A percentile compares a stretch with the other conserved stretches of the same genome.
Evolutionary conservation across 2,113 vertebrate species (phyloP).

Genomic region (Misgurnus mizolepis): DNA sequence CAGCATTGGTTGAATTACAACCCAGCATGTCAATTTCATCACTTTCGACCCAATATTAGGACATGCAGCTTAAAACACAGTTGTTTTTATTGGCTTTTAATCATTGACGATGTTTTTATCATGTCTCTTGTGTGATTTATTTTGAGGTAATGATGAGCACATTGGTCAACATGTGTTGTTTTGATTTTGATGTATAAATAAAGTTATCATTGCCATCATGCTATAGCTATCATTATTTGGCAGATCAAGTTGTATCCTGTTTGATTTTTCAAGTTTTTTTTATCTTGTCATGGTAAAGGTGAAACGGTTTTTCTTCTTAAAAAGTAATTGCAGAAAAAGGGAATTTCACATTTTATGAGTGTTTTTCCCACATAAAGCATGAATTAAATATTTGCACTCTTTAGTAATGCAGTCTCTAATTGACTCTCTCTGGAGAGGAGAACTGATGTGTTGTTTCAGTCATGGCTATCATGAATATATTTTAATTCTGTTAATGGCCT

Average conservation of each 20-base stretch:
- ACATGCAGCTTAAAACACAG: too few species aligned
- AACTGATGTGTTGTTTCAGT: constrained; percentile 3
- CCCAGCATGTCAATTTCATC: too few species aligned
- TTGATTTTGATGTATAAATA: too few species aligned
- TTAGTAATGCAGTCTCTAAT: background rate
- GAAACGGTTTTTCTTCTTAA: too few species aligned
- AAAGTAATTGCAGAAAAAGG: too few species aligned
- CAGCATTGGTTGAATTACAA: too few species aligned
- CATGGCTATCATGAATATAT: constrained; percentile 30
- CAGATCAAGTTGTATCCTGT: background rate
- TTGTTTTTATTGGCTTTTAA: too few species aligned
- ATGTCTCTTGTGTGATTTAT: too few species aligned
- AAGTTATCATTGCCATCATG: too few species aligned
- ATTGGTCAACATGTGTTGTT: too few species aligned
- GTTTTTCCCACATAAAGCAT: background rate
- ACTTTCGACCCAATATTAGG: too few species aligned
- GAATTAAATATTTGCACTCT: background rate
- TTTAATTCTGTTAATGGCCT: constrained; percentile 42
- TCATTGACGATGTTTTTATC: too few species aligned
- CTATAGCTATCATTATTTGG: background rate
- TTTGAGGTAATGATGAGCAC: background rate
- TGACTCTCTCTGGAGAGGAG: background rate
- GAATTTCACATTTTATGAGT: background rate
- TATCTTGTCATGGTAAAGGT: background rate
- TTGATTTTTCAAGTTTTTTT: background rate